Percentiles rank a stretch among this genome's conserved stretches.
phyloP scores from a whole-genome alignment of 1,140 invertebrate species.

The Eurytemora carolleeae region DNA sequence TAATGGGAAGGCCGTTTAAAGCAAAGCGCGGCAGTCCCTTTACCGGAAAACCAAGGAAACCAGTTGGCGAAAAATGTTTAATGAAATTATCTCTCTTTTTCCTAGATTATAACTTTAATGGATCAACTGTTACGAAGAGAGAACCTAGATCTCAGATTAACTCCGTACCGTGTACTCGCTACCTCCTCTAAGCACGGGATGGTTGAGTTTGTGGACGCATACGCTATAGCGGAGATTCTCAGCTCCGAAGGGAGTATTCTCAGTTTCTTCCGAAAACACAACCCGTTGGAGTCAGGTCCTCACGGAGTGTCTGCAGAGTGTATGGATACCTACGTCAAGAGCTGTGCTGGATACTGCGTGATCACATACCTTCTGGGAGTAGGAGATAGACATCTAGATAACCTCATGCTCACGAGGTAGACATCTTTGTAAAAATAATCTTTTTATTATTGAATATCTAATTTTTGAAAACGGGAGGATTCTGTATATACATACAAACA shows the following conservation, averaged over 20 bases:
- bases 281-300: conserved; percentile 62
- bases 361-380: conserved; percentile 95
- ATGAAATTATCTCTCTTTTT: not conserved
- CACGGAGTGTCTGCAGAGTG: conserved; percentile 80
- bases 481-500: no score
- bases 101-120: conserved; percentile 91
- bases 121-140: conserved; percentile 78
- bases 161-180: conserved; percentile 79
- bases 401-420: conserved; percentile 65
- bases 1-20: no score
- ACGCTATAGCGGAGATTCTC: conserved; percentile 73
- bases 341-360: conserved; percentile 95
- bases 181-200: conserved; percentile 88
- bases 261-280: conserved; percentile 71
- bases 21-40: no score
- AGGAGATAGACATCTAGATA: conserved; percentile 93
- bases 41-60: no score
- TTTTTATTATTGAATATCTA: no score
- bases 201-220: conserved; percentile 89
- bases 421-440: no score
- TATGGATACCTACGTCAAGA: conserved; percentile 93
- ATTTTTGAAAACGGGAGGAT: no score
- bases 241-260: conserved; percentile 65
- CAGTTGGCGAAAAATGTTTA: no score
- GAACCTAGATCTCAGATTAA: conserved; percentile 85